Conservation (phyloP, 2,888 invertebrate genomes). For the Amaurobius ferox region DNA sequence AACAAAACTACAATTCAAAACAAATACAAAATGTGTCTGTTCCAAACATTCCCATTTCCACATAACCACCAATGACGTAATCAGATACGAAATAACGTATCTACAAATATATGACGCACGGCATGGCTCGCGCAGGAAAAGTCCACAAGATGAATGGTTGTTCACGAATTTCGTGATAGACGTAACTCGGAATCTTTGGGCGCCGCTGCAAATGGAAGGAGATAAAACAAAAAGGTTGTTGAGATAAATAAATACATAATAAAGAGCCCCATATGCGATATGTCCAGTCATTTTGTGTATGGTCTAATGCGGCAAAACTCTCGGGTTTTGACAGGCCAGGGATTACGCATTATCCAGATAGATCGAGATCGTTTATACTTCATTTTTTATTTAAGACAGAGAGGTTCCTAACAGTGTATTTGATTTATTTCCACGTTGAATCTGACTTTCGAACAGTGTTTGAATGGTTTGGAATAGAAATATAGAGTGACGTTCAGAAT, state of each 20-base stretch:
- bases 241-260: constrained; percentile 59
- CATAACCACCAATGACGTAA: constrained; percentile 2
- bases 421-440: too few species aligned
- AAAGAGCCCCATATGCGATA: constrained; percentile 24
- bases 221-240: not conserved
- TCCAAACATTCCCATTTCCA: constrained; percentile 2
- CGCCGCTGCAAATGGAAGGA: not conserved
- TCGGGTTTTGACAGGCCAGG: constrained; percentile 6
- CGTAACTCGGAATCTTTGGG: not conserved
- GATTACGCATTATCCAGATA: constrained; percentile 44
- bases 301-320: constrained; percentile 1
- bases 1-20: not conserved
- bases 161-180: not conserved
- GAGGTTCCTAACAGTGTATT: too few species aligned
- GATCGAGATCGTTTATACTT: constrained; percentile 53
- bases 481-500: too few species aligned
- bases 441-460: too few species aligned
- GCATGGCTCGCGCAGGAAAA: not conserved
- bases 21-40: not conserved
- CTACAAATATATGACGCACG: not conserved
- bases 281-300: constrained; percentile 5
- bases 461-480: too few species aligned
- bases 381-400: too few species aligned
- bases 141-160: constrained; percentile 12
- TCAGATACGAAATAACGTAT: not conserved